phyloP scores from a whole-genome alignment of 2,113 vertebrate species.

The Bujurquina vittata region DNA sequence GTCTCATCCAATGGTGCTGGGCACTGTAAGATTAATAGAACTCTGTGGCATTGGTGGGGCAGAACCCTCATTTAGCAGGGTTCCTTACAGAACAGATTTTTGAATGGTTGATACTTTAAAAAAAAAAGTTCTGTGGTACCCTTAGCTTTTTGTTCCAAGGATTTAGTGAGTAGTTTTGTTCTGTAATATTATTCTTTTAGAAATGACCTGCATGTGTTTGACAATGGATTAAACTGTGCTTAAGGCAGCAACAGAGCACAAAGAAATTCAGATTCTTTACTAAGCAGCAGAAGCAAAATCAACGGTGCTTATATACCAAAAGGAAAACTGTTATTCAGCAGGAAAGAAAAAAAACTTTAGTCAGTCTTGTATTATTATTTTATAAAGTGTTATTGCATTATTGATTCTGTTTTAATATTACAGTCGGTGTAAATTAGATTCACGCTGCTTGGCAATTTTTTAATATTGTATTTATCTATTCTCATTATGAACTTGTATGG shows the following conservation, averaged over 20 bases:
- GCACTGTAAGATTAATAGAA: too few species aligned
- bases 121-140: background rate
- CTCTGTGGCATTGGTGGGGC: too few species aligned
- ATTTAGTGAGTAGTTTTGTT: background rate
- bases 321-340: background rate
- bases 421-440: background rate
- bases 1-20: too few species aligned
- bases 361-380: background rate
- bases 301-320: background rate
- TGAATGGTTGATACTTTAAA: too few species aligned
- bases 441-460: background rate
- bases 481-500: background rate
- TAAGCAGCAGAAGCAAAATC: background rate
- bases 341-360: background rate
- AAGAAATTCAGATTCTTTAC: background rate
- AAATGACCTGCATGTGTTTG: background rate
- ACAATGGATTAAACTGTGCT: background rate
- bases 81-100: too few species aligned
- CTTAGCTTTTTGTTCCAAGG: background rate
- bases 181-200: background rate
- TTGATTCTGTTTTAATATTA: background rate
- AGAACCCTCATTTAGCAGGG: too few species aligned
- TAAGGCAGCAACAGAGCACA: background rate
- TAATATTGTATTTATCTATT: background rate
- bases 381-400: background rate